Conservation (phyloP, 2,888 invertebrate genomes). For the Microchrysa polita region DNA sequence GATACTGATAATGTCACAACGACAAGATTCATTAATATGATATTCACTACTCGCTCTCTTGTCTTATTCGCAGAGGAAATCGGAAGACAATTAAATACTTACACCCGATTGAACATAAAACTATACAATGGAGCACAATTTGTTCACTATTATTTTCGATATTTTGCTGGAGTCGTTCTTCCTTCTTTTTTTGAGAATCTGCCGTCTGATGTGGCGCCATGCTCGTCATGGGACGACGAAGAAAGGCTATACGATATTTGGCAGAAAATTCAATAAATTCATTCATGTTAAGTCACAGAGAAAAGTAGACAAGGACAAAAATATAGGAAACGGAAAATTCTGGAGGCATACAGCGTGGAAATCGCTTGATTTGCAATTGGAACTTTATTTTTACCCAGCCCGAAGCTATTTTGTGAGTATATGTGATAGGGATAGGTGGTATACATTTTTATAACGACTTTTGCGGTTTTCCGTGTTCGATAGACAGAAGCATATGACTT, state of each 20-base stretch:
- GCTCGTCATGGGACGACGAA: too few species aligned
- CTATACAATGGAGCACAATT: conserved; percentile 22
- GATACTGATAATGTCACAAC: conserved; percentile 25
- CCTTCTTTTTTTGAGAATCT: background rate
- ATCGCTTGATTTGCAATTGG: too few species aligned
- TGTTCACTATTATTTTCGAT: conserved; percentile 24
- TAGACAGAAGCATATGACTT: too few species aligned
- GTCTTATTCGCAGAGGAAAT: conserved; percentile 13
- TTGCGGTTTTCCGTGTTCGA: too few species aligned
- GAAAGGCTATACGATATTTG: background rate
- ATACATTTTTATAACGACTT: too few species aligned
- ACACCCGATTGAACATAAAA: conserved; percentile 21
- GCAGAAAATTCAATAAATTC: conserved; percentile 25
- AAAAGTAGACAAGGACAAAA: background rate
- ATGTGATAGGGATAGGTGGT: too few species aligned
- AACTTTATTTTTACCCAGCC: too few species aligned
- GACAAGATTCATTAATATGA: conserved; percentile 21
- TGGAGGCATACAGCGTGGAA: background rate
- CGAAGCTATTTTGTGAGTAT: too few species aligned
- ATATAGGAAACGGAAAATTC: background rate
- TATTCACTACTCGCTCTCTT: conserved; percentile 1
- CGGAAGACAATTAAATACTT: conserved; percentile 42
- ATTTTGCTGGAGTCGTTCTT: background rate
- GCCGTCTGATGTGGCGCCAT: background rate
- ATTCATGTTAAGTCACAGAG: conserved; percentile 19